These are phyloP conservation scores for Alectura lathami DNA, from an alignment of 2,113 vertebrate genomes.

Conservation along the genomic window DNA sequence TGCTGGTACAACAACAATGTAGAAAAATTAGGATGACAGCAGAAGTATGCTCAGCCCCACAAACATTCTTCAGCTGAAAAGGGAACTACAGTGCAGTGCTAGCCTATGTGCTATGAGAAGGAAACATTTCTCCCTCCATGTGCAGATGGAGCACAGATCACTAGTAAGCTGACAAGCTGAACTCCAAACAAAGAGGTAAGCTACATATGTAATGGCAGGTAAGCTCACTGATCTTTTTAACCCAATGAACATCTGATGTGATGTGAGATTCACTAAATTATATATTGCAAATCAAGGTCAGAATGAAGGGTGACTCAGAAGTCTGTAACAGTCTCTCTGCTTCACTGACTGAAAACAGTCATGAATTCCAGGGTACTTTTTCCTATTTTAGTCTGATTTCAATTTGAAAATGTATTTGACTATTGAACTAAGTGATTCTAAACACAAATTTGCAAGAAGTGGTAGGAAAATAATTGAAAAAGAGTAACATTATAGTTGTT, in stretches of 20 bases:
- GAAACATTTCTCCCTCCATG: neutral
- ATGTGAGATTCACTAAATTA: constrained; percentile 43
- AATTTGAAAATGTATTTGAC: neutral
- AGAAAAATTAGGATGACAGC: constrained; percentile 63
- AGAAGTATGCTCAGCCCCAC: constrained; percentile 33
- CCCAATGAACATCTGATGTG: constrained; percentile 49
- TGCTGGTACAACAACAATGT: constrained; percentile 45
- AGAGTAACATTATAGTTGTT: neutral
- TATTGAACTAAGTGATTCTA: neutral
- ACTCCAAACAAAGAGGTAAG: constrained; percentile 41
- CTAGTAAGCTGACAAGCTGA: constrained; percentile 49
- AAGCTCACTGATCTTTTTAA: constrained; percentile 67
- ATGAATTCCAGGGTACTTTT: neutral
- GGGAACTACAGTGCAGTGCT: neutral
- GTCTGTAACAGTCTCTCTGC: neutral
- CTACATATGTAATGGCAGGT: constrained; percentile 44
- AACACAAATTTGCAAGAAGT: neutral
- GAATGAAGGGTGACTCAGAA: constrained; percentile 20
- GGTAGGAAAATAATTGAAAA: neutral
- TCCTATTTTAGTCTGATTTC: neutral
- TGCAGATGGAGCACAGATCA: constrained; percentile 42
- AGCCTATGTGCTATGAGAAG: neutral
- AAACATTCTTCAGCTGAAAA: constrained; percentile 43
- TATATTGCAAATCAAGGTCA: constrained; percentile 58
- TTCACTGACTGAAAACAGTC: neutral